phyloP scores from a whole-genome alignment of 2,113 vertebrate species.

The Muntiacus muntjak region DNA sequence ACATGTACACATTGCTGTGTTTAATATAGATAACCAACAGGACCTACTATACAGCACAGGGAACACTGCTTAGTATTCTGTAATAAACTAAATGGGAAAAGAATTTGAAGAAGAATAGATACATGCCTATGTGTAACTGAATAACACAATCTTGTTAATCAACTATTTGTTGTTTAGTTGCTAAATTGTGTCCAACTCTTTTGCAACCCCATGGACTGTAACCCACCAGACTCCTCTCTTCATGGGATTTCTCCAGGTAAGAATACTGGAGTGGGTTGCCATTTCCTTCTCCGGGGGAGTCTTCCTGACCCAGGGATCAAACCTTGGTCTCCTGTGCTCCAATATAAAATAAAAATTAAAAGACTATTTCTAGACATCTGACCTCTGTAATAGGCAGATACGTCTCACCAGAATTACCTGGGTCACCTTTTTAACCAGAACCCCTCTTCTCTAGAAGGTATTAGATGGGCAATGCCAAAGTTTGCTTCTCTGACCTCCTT shows the following conservation, averaged over 20 bases:
- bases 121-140: not conserved
- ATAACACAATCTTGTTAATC: not conserved
- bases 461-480: not conserved
- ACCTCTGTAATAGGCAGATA: not conserved
- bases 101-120: not conserved
- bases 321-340: not conserved
- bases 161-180: not conserved
- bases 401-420: not conserved
- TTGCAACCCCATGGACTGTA: not conserved
- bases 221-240: not conserved
- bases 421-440: not conserved
- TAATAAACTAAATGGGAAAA: not conserved
- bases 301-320: not conserved
- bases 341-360: not conserved
- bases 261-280: not conserved
- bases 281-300: not conserved
- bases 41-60: not conserved
- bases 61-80: not conserved
- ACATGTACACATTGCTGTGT: not conserved
- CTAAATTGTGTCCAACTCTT: not conserved
- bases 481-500: not conserved
- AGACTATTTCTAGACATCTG: conserved; percentile 7
- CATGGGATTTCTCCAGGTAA: not conserved
- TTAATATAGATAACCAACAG: not conserved
- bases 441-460: not conserved